Evolutionary conservation across 2,797 vertebrate species (phyloP).

Genomic region (Morelia viridis): DNA sequence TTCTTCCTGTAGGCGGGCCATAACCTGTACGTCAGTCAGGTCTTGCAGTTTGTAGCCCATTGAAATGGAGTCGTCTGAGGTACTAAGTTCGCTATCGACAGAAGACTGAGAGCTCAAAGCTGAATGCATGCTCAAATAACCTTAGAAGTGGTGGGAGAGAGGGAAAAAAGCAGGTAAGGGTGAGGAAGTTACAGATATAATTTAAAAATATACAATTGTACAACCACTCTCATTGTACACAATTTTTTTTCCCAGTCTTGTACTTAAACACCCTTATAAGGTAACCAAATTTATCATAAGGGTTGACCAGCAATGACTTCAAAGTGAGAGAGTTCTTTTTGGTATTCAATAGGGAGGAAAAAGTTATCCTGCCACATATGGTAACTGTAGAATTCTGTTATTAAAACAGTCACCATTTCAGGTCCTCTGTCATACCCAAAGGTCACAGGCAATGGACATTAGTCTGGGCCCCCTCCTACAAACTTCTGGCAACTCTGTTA

Average conservation of each 20-base stretch:
- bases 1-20: conserved; percentile 92
- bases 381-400: neutral
- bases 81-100: conserved; percentile 91
- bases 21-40: conserved; percentile 92
- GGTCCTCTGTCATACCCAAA: neutral
- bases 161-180: neutral
- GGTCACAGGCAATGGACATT: neutral
- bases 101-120: conserved; percentile 93
- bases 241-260: neutral
- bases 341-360: neutral
- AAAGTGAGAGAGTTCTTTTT: neutral
- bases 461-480: neutral
- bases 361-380: neutral
- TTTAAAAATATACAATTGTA: neutral
- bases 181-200: neutral
- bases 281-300: neutral
- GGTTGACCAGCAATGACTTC: neutral
- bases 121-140: conserved; percentile 78
- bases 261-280: neutral
- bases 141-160: conserved; percentile 59
- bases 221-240: fast-evolving
- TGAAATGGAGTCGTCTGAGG: conserved; percentile 92
- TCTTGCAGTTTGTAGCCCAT: conserved; percentile 95
- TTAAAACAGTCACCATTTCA: neutral
- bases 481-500: neutral